phyloP scores from a whole-genome alignment of 2,888 invertebrate genomes.

The Hydriomena furcata region DNA sequence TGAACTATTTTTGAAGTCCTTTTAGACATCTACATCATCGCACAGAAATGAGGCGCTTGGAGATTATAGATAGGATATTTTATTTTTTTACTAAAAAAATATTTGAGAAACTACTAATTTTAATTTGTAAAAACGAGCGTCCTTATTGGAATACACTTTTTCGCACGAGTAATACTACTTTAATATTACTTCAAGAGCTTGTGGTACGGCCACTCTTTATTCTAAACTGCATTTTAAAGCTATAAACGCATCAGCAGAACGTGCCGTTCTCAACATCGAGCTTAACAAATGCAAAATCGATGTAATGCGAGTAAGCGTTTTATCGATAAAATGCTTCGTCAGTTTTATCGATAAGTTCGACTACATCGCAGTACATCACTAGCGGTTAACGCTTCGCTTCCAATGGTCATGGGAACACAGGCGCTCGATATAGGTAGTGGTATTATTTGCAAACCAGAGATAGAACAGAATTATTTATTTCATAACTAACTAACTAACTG shows the following conservation, averaged over 20 bases:
- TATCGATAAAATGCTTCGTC: slow-evolving; percentile 5
- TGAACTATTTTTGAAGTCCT: too few species aligned
- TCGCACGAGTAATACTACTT: too few species aligned
- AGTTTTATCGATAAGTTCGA: slow-evolving; percentile 8
- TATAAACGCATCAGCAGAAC: slow-evolving; percentile 9
- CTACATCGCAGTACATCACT: slow-evolving; percentile 30
- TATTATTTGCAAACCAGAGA: not conserved
- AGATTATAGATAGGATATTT: too few species aligned
- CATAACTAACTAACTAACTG: too few species aligned
- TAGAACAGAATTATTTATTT: not conserved
- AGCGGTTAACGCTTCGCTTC: slow-evolving; percentile 48
- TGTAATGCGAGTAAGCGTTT: slow-evolving; percentile 5
- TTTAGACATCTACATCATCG: too few species aligned
- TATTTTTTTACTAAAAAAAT: too few species aligned
- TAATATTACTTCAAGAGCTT: too few species aligned
- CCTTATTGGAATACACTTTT: too few species aligned
- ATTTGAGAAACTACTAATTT: too few species aligned
- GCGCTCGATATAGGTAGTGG: slow-evolving; percentile 19
- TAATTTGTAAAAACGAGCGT: too few species aligned
- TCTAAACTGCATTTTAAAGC: not conserved
- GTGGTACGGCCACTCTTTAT: too few species aligned
- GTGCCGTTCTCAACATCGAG: slow-evolving; percentile 10
- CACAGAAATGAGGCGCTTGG: too few species aligned
- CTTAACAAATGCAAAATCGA: slow-evolving; percentile 21
- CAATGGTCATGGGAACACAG: slow-evolving; percentile 50